Evolutionary conservation across 2,113 vertebrate genomes (phyloP), one percentile per base, ranked within the genome.

Genomic region (Aplodontia rufa): DNA sequence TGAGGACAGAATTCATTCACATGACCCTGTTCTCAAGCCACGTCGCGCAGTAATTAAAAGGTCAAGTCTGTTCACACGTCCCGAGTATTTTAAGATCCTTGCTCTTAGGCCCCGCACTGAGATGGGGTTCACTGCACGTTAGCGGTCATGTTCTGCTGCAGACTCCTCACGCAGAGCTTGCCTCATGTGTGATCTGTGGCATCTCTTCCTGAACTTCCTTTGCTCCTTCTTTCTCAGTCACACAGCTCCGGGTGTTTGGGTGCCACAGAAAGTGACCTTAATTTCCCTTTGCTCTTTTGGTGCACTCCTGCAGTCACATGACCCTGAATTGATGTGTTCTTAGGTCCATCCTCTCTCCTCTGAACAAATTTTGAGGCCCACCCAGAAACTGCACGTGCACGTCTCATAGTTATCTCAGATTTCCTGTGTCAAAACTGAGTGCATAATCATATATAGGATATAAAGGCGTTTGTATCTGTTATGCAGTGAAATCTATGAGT

Each of bases 311-410:
- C 11, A 32, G 6, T 60, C 60, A 2, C 1, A 24, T 49, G 37
- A 91, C 9, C 9, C 11, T 28, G 26, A 9, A 3, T 45, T 62
- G 51, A 69, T 8, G 8, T 3, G 26, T 35, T 62, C 19, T 6
- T 24, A 20, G n/a, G 35, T 75, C 26, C 30, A 60, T 3, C 10
- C 14, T 58, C 58, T 42, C 45, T 16, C 42, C 12, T 81, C 37
- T 8, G 32, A 53, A 20, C 49, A 76, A 66, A 37, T 16, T 37
- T 0, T 68, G 13, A 53, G 0, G 28, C 14, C 22, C 53, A 13
- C 22, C 35, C 5, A 26, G 37, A 3, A 37, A 10, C 2, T 17
- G 11, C 3, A 55, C 2, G 1, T 12, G 1, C 24, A 5, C 32
- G 28, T 6, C 42, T 86, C 17, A 72, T 1, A 7, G 3, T 19